phyloP scores from a whole-genome alignment of 2,888 invertebrate species.

The Cotesia congregata region DNA sequence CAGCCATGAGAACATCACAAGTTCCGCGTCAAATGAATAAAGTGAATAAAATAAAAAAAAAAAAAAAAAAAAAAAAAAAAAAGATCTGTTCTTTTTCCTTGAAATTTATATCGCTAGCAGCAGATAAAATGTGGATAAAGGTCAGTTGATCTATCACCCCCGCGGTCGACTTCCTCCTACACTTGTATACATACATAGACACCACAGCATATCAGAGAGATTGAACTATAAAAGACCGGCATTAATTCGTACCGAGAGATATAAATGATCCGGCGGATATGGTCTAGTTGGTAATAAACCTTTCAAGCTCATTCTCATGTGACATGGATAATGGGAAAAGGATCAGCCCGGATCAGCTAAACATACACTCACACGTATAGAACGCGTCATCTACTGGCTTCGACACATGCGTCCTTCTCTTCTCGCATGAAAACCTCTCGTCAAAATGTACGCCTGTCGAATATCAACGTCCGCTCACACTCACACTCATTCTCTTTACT shows the following conservation, averaged over 20 bases:
- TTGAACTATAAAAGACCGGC: conserved; percentile 18
- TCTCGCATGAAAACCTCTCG: conserved; percentile 42
- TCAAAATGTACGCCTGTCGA: conserved; percentile 53
- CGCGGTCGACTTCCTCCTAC: not conserved
- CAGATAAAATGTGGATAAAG: not conserved
- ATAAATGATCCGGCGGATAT: conserved; percentile 27
- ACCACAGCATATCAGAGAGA: conserved; percentile 6
- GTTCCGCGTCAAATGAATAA: not conserved
- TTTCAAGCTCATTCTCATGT: conserved; percentile 35
- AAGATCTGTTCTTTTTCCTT: not conserved
- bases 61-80: not conserved
- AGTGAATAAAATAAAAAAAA: conserved; percentile 3
- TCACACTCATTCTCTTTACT: not conserved
- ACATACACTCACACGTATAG: conserved; percentile 15
- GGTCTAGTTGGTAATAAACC: conserved; percentile 34
- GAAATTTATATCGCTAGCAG: not conserved
- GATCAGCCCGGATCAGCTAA: conserved; percentile 29
- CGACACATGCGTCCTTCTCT: conserved; percentile 25
- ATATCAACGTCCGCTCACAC: conserved; percentile 55
- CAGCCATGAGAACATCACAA: not conserved
- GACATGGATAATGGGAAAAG: conserved; percentile 35
- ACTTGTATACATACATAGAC: not conserved
- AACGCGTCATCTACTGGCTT: conserved; percentile 25
- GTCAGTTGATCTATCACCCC: not conserved
- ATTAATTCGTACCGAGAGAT: conserved; percentile 23